Base-by-base conservation (phyloP, 2,113 vertebrate species). In the Fregata magnificens region DNA sequence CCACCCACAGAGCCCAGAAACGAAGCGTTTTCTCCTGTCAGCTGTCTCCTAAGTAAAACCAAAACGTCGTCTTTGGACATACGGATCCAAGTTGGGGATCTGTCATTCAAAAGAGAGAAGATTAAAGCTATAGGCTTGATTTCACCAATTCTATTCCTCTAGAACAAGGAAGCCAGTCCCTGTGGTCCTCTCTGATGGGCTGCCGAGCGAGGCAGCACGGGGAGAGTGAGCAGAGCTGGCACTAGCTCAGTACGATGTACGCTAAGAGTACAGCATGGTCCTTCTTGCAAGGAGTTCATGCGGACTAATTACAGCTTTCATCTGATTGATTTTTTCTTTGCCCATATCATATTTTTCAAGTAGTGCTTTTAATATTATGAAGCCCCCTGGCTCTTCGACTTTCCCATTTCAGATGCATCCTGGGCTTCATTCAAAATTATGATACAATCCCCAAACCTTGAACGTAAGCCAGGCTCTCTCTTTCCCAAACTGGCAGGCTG, bases 401-500 rank as follows among this genome's bases (percentile, higher is more conserved):
- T 93, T 31, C 38, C 67, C 45, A 38, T 95, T 95, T 96, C 89
- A 88, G 85, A 74, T n/a, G 55, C 40, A 70, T 73, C 66, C 74
- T 88, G 82, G 63, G 87, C 52, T 91, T 15, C 58, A 21, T 67
- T 95, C 76, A 92, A 44, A 91, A 86, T 91, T 69, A 55, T 38
- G 66, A 74, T 63, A 53, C 82, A 94, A 83, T 90, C 67, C 62
- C 82, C 95, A 87, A 58, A 94, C 40, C 65, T 89, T 82, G 93
- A 97, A 87, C 8, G 1, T 38, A 59, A 91, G 86, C 89, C 94
- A 97, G 71, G 16, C 55, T 93, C 62, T 92, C 74, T 80, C 53
- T 70, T 80, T 82, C 90, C 87, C 70, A 59, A 96, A 73, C 94
- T 97, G 95, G 77, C 89, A 95, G 66, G 73, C 94, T 95, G 81